These are phyloP conservation scores for Apis cerana DNA, from an alignment of 1,140 invertebrate genomes.

Conservation along the genomic window DNA sequence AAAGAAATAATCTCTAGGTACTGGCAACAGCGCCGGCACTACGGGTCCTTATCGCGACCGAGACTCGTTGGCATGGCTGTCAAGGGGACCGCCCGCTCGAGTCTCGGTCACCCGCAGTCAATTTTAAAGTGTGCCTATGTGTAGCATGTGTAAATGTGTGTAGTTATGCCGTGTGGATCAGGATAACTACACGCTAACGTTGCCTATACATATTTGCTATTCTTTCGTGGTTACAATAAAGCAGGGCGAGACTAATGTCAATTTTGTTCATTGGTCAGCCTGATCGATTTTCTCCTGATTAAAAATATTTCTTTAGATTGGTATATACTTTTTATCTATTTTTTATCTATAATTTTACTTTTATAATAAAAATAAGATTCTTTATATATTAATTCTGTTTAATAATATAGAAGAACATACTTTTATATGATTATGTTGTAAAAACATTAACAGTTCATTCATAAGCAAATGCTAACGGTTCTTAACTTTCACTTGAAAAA, in stretches of 20 bases:
- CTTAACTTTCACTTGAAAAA: slow-evolving; percentile 5
- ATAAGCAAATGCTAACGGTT: not conserved
- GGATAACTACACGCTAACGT: not conserved
- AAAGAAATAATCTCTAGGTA: slow-evolving; percentile 38
- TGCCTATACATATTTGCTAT: slow-evolving; percentile 29
- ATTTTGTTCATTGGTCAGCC: slow-evolving; percentile 40
- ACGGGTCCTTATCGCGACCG: slow-evolving; percentile 68
- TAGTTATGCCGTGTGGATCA: not conserved
- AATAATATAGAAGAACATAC: not conserved
- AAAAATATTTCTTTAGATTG: slow-evolving; percentile 40
- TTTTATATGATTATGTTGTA: not conserved
- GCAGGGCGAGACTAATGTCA: slow-evolving; percentile 48
- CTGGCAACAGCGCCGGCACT: slow-evolving; percentile 69
- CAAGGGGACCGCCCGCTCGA: slow-evolving; percentile 67
- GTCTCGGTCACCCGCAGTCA: slow-evolving; percentile 65
- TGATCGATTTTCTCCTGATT: not conserved
- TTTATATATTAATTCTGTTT: not conserved
- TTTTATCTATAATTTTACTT: not conserved
- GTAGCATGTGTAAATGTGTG: not conserved
- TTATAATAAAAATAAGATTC: not conserved
- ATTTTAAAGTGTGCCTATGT: slow-evolving; percentile 60
- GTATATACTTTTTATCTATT: slow-evolving; percentile 7
- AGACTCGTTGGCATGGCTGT: slow-evolving; percentile 73
- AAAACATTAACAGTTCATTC: slow-evolving; percentile 17
- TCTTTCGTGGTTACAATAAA: slow-evolving; percentile 52